These are phyloP conservation scores for Picus viridis DNA, from an alignment of 2,797 vertebrate genomes.

Conservation along the genomic window DNA sequence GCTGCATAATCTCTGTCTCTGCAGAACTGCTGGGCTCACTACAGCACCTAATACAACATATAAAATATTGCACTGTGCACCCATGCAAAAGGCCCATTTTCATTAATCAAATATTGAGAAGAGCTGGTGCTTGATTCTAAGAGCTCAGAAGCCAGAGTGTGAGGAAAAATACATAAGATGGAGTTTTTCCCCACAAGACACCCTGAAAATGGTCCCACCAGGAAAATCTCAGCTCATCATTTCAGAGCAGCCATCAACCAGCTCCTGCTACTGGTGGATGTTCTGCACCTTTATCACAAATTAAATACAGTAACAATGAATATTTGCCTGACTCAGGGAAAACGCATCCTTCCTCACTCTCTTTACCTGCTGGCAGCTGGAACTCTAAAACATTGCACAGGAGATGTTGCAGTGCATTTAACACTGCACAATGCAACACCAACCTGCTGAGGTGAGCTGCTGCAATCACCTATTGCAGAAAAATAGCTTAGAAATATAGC, in stretches of 20 bases:
- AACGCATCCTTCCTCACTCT: not conserved
- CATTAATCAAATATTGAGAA: conserved; percentile 57
- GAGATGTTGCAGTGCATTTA: not conserved
- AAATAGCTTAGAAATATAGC: not conserved
- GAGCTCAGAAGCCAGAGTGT: not conserved
- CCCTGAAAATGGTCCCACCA: not conserved
- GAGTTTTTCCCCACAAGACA: not conserved
- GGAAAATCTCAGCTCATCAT: not conserved
- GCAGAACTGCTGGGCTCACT: conserved; percentile 25
- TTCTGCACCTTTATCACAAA: not conserved
- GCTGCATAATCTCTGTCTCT: conserved; percentile 31
- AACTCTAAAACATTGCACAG: not conserved
- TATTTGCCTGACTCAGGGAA: not conserved
- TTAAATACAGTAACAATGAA: not conserved
- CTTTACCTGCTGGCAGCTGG: not conserved
- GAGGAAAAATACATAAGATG: not conserved
- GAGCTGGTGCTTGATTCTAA: not conserved
- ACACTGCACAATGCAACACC: fast-evolving
- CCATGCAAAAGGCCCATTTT: conserved; percentile 54
- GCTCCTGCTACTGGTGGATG: not conserved
- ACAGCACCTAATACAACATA: not conserved
- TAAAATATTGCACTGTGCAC: conserved; percentile 36
- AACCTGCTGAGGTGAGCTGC: fast-evolving
- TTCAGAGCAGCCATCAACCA: not conserved
- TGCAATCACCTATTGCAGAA: not conserved